Evolutionary conservation across 2,113 vertebrate species (phyloP), one percentile per base, ranked within the genome.

Genomic region (Hippocampus zosterae): DNA sequence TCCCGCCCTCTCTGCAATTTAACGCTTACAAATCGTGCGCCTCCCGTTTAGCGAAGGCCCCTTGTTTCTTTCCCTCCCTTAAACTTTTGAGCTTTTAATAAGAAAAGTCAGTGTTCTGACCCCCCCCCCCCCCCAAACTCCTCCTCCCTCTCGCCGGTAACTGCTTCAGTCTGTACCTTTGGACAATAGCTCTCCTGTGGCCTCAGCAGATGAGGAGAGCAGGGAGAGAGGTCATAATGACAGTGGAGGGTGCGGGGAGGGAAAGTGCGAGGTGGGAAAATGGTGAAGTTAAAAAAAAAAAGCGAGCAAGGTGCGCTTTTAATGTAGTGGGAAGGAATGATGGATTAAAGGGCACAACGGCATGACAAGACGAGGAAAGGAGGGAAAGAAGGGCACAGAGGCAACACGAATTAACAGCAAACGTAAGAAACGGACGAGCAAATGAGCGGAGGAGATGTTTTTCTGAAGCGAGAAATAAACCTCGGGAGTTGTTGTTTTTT

Each of bases 171-270:
- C 81, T 84, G 79, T 82, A 78, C 81, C 82, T 82, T 81, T 78
- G 80, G 83, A 89, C 86, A 92, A 90, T 81, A 81, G 87, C 82
- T 87, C 89, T 89, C 90, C 85, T 72, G 85, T 81, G 81, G 84
- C 81, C 85, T 79, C 48, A 27, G 59, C 78, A 81, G 85, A 89
- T 84, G 85, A 85, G 78, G 70, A 73, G 63, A 71, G 67, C 70
- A 33, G 57, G 65, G 42, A 70, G 72, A 61, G 75, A 71, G 55
- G 65, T 46, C n/a, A 18, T 66, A 48, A 55, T 56, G 40, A 27
- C 33, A 65, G 64, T 21, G 44, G 57, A 65, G 60, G 63, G 46
- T 23, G 57, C 76, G 60, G 63, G 61, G 25, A 71, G 55, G 57
- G 48, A 76, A 84, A 76, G 73, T 81, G 72, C 66, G 67, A 40